Evolutionary conservation across 2,113 vertebrate species (phyloP), one percentile per base, ranked within the genome.

Genomic region (Ornithorhynchus anatinus): DNA sequence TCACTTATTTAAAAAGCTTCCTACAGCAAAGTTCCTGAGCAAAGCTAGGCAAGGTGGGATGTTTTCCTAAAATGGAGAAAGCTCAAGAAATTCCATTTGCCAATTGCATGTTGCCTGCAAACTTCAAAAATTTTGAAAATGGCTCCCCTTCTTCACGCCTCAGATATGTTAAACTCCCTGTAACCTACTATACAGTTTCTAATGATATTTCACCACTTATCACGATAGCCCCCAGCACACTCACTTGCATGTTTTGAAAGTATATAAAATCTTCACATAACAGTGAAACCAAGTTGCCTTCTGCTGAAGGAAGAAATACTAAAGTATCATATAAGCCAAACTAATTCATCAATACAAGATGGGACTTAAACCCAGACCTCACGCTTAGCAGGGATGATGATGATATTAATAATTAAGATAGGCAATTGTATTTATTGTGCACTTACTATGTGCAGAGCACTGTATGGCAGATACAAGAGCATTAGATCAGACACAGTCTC

Each of bases 231-330:
- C 31, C 25, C 75, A 75, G 59, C 47, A 63, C 69, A 48, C 77
- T 63, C 40, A 51, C 47, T 61, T 45, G 23, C 36, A 36, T 42
- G 74, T 78, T 57, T 48, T 54, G 57, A 59, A 75, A 75, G 64
- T 53, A 75, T 15, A 33, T 69, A 48, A 72, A 56, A 45, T 69
- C 63, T 79, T 77, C 72, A 50, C 76, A 69, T 37, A 59, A 37
- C 61, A 60, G 51, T 11, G 29, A 77, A 84, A 33, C 64, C 75
- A 74, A 42, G 43, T 63, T 63, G 48, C 65, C 73, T 64, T 37
- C 69, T 29, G 48, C 69, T 29, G 48, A 57, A 70, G 53, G 38
- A 19, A 78, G 66, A 57, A 29, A 23, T 5, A 13, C 52, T 50
- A 69, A 72, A 79, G 62, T 36, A 45, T 35, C 33, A 61, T 29